phyloP scores from a whole-genome alignment of 2,888 invertebrate genomes.

The Adelphocoris suturalis region DNA sequence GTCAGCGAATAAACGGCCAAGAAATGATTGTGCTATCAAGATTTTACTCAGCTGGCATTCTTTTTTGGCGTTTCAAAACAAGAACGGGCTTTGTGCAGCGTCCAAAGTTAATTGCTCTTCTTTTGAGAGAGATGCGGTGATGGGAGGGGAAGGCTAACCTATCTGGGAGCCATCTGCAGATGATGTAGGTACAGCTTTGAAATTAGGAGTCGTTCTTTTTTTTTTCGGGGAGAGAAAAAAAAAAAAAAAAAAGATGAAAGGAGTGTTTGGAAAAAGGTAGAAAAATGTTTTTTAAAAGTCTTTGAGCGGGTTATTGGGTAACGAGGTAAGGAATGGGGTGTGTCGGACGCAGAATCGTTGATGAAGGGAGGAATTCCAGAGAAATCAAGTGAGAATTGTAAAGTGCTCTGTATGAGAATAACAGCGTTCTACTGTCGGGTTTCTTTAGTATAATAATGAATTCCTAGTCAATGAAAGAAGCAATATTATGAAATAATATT shows the following conservation, averaged over 20 bases:
- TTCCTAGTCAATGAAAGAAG: too few species aligned
- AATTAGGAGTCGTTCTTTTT: neutral
- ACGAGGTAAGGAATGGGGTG: neutral
- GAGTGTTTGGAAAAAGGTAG: neutral
- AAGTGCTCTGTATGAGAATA: too few species aligned
- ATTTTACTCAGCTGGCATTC: conserved; percentile 35
- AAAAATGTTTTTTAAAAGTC: neutral
- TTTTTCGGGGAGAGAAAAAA: neutral
- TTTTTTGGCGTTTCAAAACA: conserved; percentile 51
- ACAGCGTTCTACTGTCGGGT: too few species aligned
- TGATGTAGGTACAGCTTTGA: conserved; percentile 36
- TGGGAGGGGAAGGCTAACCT: neutral
- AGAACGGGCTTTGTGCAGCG: conserved; percentile 31
- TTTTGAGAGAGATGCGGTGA: neutral
- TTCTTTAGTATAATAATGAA: too few species aligned
- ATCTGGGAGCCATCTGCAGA: conserved; percentile 42
- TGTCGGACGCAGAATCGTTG: neutral
- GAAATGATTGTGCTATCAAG: conserved; percentile 47
- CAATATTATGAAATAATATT: too few species aligned
- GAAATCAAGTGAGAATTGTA: too few species aligned
- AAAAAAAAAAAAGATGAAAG: conserved; percentile 1
- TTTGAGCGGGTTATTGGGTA: conserved; percentile 11
- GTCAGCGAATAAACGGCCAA: conserved; percentile 47
- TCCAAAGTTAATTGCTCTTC: conserved; percentile 43
- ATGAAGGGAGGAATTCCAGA: neutral